phyloP scores from a whole-genome alignment of 2,113 vertebrate genomes.

The Nannobrachium achirus region DNA sequence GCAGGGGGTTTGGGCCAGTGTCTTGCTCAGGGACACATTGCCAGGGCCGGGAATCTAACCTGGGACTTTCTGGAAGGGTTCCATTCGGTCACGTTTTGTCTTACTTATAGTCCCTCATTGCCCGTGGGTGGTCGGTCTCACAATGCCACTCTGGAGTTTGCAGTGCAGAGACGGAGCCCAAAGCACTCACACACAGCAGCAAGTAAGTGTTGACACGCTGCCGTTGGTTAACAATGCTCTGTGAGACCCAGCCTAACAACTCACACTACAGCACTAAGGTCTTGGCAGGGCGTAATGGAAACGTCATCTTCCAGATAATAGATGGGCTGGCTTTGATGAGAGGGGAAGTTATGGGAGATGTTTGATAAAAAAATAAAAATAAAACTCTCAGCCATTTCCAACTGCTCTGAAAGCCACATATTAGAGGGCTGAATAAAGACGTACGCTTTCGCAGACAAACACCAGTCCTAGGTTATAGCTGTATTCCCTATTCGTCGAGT shows the following conservation, averaged over 20 bases:
- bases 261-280: slow-evolving; percentile 73
- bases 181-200: no score
- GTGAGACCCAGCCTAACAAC: slow-evolving; percentile 64
- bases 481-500: slow-evolving; percentile 47
- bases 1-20: no score
- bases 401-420: slow-evolving; percentile 69
- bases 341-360: slow-evolving; percentile 67
- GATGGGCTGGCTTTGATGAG: slow-evolving; percentile 68
- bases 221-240: slow-evolving; percentile 39
- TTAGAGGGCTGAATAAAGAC: slow-evolving; percentile 69
- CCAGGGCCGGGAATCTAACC: no score
- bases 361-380: slow-evolving; percentile 64
- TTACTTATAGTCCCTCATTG: no score
- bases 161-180: no score
- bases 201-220: no score
- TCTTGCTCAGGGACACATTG: no score
- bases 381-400: slow-evolving; percentile 60
- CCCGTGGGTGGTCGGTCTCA: no score
- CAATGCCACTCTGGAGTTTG: no score
- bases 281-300: slow-evolving; percentile 80
- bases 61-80: no score
- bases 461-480: slow-evolving; percentile 55
- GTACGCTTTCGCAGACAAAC: slow-evolving; percentile 68
- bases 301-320: slow-evolving; percentile 77
- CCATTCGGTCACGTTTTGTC: no score